Conservation (phyloP, 1,140 invertebrate species). For the Apis florea region DNA sequence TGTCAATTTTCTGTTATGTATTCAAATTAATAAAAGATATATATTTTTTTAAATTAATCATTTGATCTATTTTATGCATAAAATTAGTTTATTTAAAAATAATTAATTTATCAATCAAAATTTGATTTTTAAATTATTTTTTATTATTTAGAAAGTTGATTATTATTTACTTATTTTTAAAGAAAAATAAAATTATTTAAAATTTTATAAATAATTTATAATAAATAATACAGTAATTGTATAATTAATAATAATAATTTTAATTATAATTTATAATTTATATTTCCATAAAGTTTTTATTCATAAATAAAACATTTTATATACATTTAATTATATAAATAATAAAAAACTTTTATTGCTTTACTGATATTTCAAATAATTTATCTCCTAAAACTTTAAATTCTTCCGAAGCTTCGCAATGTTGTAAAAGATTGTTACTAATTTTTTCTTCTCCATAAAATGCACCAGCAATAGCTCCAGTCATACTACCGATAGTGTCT, state of each 20-base stretch:
- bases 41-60: not conserved
- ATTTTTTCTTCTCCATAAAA: constrained; percentile 85
- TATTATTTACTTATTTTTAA: not conserved
- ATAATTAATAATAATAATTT: not conserved
- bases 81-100: not conserved
- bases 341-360: constrained; percentile 31
- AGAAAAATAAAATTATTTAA: not conserved
- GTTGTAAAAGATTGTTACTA: constrained; percentile 81
- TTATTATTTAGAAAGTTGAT: not conserved
- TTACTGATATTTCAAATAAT: constrained; percentile 71
- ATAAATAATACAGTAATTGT: too few relatives aligned
- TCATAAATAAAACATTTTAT: not conserved
- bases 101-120: not conserved
- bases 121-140: not conserved
- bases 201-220: not conserved
- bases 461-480: constrained; percentile 88
- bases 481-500: constrained; percentile 90
- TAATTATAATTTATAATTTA: not conserved
- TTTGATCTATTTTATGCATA: not conserved
- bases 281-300: not conserved
- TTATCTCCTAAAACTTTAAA: constrained; percentile 80
- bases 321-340: not conserved
- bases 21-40: not conserved
- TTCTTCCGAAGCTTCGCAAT: constrained; percentile 84
- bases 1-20: constrained; percentile 28